A percentile compares a stretch with the other conserved stretches of the same genome.
Evolutionary conservation across 2,888 invertebrate genomes (phyloP).

Genomic region (Criorhina ranunculi): DNA sequence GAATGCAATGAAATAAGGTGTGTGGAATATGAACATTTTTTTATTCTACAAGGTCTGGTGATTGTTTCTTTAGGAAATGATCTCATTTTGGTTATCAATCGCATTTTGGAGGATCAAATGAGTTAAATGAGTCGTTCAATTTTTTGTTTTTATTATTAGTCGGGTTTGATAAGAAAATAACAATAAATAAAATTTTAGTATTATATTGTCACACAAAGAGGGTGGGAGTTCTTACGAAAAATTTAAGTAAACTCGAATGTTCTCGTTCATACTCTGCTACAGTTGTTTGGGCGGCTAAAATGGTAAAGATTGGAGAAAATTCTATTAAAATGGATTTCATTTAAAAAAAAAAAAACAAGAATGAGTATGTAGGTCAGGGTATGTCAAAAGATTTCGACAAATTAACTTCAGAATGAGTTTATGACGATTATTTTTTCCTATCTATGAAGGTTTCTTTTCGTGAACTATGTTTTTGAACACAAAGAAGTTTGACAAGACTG

Average conservation of each 20-base stretch:
- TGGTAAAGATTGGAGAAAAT: slow-evolving; percentile 34
- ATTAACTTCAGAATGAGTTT: background rate
- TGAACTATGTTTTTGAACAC: too few species aligned
- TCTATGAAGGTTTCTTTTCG: too few species aligned
- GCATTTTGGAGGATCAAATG: slow-evolving; percentile 3
- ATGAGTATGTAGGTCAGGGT: slow-evolving; percentile 8
- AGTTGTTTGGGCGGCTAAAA: slow-evolving; percentile 53
- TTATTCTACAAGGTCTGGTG: background rate
- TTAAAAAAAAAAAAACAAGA: background rate
- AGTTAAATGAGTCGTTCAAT: background rate
- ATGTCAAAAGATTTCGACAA: slow-evolving; percentile 27
- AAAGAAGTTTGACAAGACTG: too few species aligned
- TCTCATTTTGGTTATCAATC: slow-evolving; percentile 24
- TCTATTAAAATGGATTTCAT: slow-evolving; percentile 13
- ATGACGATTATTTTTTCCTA: too few species aligned
- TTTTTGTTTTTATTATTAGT: slow-evolving; percentile 22
- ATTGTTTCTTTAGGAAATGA: slow-evolving; percentile 17
- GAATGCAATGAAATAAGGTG: background rate
- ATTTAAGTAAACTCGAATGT: slow-evolving; percentile 69
- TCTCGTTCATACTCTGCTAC: slow-evolving; percentile 48
- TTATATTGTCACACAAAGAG: slow-evolving; percentile 36
- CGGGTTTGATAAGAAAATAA: slow-evolving; percentile 37
- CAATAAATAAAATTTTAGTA: slow-evolving; percentile 11
- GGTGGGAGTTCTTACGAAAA: slow-evolving; percentile 64
- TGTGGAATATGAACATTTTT: slow-evolving; percentile 20